Percentiles rank a stretch among this genome's conserved stretches.
Evolutionary conservation across 2,797 vertebrate genomes (phyloP).

Genomic region (Catharus ustulatus): DNA sequence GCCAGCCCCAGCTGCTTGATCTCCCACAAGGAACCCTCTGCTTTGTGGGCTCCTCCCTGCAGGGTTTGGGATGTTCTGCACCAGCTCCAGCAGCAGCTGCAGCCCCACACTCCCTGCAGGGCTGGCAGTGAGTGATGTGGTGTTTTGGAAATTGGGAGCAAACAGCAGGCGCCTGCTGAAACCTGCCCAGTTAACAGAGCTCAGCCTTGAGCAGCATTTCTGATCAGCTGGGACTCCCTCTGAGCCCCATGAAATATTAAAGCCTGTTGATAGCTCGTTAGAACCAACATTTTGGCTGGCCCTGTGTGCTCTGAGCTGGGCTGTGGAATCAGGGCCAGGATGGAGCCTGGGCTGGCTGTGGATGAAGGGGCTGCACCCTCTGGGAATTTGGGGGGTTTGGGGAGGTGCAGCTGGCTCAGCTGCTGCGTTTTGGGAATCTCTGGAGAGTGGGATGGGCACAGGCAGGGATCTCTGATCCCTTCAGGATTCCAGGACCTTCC

Average conservation of each 20-base stretch:
- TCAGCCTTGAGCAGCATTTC: not conserved
- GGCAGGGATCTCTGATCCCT: not conserved
- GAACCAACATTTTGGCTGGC: constrained; percentile 17
- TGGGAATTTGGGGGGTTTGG: fast-evolving
- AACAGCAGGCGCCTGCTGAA: not conserved
- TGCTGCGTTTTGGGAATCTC: not conserved
- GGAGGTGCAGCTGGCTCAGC: not conserved
- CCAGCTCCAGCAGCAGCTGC: not conserved
- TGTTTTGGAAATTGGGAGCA: not conserved
- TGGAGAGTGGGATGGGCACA: not conserved
- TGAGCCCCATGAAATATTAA: constrained; percentile 73
- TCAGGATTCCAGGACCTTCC: not conserved
- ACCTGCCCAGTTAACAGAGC: not conserved
- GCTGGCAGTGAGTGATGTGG: fast-evolving
- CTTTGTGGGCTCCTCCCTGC: fast-evolving
- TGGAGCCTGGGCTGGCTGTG: not conserved
- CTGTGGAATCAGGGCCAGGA: not conserved
- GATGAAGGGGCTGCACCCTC: not conserved
- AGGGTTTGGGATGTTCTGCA: not conserved
- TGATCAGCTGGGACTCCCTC: constrained; percentile 39
- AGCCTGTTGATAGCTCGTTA: constrained; percentile 54
- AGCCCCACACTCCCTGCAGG: not conserved
- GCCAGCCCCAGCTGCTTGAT: not conserved
- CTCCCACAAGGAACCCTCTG: fast-evolving
- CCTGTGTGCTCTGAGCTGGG: not conserved